Evolutionary conservation across 2,888 invertebrate genomes (phyloP).

Genomic region (Conops quadrifasciatus): DNA sequence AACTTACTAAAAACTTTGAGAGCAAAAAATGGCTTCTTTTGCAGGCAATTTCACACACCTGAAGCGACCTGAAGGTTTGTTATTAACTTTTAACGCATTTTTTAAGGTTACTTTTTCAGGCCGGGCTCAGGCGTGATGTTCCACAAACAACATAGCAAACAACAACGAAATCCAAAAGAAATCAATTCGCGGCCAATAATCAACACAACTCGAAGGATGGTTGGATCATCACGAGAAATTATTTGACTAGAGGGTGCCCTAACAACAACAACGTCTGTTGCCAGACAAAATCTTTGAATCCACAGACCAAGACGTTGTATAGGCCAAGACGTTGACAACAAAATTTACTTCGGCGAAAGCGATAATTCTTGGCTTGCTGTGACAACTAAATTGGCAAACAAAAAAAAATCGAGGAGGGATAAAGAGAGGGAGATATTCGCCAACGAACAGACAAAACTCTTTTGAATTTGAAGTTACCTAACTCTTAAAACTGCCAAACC

Average conservation of each 20-base stretch:
- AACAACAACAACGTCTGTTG: slow-evolving; percentile 28
- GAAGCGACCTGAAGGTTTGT: slow-evolving; percentile 18
- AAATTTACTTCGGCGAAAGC: slow-evolving; percentile 62
- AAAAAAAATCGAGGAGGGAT: too few relatives aligned
- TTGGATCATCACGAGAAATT: slow-evolving; percentile 48
- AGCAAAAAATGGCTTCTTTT: neutral
- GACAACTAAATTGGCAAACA: slow-evolving; percentile 61
- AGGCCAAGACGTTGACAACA: slow-evolving; percentile 58
- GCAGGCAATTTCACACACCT: neutral
- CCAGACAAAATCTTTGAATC: slow-evolving; percentile 19
- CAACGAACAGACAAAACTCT: neutral
- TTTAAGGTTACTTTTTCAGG: neutral
- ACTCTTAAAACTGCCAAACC: too few relatives aligned
- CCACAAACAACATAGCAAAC: slow-evolving; percentile 35
- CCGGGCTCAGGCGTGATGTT: neutral
- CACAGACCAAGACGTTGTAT: slow-evolving; percentile 36
- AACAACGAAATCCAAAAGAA: too few relatives aligned
- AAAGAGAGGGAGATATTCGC: neutral
- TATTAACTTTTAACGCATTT: slow-evolving; percentile 26
- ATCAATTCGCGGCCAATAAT: too few relatives aligned
- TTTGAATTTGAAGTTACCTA: too few relatives aligned
- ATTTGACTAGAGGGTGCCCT: slow-evolving; percentile 42
- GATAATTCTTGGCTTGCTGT: slow-evolving; percentile 62
- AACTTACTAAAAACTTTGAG: slow-evolving; percentile 42
- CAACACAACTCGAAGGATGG: too few relatives aligned